Percentiles rank a stretch among this genome's conserved stretches.
Conservation (phyloP, 2,113 vertebrate species). For the Ibidorhyncha struthersii region DNA sequence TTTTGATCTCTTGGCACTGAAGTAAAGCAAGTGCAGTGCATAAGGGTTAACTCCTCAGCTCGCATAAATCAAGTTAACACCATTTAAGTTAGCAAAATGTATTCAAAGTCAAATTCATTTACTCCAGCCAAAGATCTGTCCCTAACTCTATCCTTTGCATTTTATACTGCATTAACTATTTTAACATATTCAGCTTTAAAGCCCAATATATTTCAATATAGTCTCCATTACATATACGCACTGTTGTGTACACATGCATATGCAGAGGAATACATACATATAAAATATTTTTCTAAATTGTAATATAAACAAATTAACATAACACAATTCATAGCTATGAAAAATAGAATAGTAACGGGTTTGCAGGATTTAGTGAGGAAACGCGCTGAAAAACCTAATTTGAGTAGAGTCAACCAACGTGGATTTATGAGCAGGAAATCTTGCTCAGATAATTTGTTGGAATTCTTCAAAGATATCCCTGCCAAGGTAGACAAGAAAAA, state of each 20-base stretch:
- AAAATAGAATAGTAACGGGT: neutral
- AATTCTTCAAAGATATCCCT: slow-evolving; percentile 57
- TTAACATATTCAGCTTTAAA: slow-evolving; percentile 57
- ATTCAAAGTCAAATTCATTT: slow-evolving; percentile 66
- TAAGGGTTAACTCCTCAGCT: slow-evolving; percentile 57
- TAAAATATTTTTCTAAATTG: slow-evolving; percentile 19
- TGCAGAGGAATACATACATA: slow-evolving; percentile 46
- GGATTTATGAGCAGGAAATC: slow-evolving; percentile 38
- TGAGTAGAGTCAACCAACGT: neutral
- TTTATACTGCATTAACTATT: slow-evolving; percentile 55
- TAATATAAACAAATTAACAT: slow-evolving; percentile 60
- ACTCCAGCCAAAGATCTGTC: slow-evolving; percentile 65
- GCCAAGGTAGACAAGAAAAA: slow-evolving; percentile 53
- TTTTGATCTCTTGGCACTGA: neutral
- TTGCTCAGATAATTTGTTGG: slow-evolving; percentile 42
- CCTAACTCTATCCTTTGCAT: slow-evolving; percentile 51
- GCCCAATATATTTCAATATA: slow-evolving; percentile 38
- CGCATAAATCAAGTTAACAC: slow-evolving; percentile 65
- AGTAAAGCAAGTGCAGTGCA: neutral
- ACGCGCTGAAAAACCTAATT: slow-evolving; percentile 44
- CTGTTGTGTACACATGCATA: slow-evolving; percentile 41
- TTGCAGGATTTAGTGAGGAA: slow-evolving; percentile 37
- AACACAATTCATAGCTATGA: slow-evolving; percentile 8
- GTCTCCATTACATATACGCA: neutral
- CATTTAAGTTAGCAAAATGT: slow-evolving; percentile 60